Evolutionary conservation across 2,888 invertebrate species (phyloP).

Genomic region (Polydrusus tereticollis): DNA sequence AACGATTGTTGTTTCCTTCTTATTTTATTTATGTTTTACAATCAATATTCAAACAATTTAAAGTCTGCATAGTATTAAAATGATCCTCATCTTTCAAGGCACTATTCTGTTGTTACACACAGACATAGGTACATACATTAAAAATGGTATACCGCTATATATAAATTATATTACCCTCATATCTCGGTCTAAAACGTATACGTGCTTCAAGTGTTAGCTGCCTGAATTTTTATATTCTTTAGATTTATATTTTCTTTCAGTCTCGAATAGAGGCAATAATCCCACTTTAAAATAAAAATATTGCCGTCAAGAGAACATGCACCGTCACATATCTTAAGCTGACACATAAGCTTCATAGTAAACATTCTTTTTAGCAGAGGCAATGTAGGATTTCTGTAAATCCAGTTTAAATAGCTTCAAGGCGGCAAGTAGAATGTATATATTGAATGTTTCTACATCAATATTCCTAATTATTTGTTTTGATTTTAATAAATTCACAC

Average conservation of each 20-base stretch:
- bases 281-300: conserved; percentile 16
- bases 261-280: conserved; percentile 13
- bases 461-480: background rate
- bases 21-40: too few species aligned
- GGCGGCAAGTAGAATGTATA: background rate
- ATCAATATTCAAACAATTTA: too few species aligned
- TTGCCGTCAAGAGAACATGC: background rate
- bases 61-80: too few species aligned
- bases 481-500: too few species aligned
- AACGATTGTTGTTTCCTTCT: too few species aligned
- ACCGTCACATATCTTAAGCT: conserved; percentile 4
- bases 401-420: background rate
- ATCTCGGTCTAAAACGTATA: background rate
- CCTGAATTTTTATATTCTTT: background rate
- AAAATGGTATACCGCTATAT: too few species aligned
- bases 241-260: conserved; percentile 17
- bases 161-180: background rate
- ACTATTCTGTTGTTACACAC: too few species aligned
- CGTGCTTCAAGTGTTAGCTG: background rate
- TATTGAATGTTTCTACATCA: background rate
- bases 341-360: background rate
- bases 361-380: background rate
- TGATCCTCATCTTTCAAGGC: too few species aligned
- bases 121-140: too few species aligned
- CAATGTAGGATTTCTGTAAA: background rate